A percentile compares a stretch with the other conserved stretches of the same genome.
These are phyloP conservation scores for Thereva unica DNA, from an alignment of 2,888 invertebrate species.

Conservation along the genomic window DNA sequence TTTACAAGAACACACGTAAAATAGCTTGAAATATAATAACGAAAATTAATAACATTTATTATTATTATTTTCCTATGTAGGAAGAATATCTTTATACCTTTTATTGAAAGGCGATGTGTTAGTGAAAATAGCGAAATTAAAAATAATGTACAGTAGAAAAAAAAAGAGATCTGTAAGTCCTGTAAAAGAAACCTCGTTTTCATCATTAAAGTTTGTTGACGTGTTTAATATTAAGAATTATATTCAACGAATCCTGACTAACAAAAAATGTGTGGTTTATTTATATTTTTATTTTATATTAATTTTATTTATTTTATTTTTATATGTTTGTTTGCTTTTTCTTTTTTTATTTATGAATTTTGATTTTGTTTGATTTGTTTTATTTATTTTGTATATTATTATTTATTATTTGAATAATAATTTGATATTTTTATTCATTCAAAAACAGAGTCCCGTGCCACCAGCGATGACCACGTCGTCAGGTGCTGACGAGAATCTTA, in stretches of 20 bases:
- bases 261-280: conserved; percentile 23
- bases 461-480: conserved; percentile 62
- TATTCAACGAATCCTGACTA: background rate
- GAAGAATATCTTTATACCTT: conserved; percentile 58
- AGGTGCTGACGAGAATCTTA: conserved; percentile 76
- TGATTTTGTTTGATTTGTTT: conserved; percentile 36
- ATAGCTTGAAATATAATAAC: conserved; percentile 19
- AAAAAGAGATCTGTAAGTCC: no score
- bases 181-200: no score
- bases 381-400: conserved; percentile 36
- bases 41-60: conserved; percentile 13
- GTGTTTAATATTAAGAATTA: conserved; percentile 28
- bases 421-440: conserved; percentile 16
- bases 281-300: conserved; percentile 38
- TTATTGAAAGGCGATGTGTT: conserved; percentile 50
- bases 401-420: conserved; percentile 38
- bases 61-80: conserved; percentile 30
- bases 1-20: no score
- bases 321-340: conserved; percentile 43
- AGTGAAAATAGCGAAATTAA: conserved; percentile 28
- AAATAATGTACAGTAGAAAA: no score
- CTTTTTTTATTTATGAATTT: conserved; percentile 45
- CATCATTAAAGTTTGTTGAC: conserved; percentile 24
- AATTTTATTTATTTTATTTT: conserved; percentile 44
- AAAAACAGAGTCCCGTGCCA: conserved; percentile 70